Evolutionary conservation across 2,888 invertebrate genomes (phyloP), one percentile per base, ranked within the genome.

Genomic region (Zaprionus bogoriensis): DNA sequence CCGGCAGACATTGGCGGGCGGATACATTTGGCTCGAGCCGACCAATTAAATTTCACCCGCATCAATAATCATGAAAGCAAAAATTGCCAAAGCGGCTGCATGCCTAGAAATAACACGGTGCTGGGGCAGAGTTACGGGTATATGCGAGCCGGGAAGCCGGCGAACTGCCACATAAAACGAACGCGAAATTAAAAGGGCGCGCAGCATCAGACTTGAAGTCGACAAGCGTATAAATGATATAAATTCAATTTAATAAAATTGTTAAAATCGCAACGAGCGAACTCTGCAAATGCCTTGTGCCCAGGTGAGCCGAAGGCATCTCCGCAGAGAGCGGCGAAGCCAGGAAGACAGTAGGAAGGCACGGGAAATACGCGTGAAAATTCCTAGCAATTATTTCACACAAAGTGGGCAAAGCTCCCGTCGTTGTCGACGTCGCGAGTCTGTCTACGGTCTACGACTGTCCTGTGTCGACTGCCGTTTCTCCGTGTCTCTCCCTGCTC

Each of bases 191-290:
- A 86, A 82, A 85, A 65, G 77, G 75, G 47, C 44, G 60, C 36
- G 12, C 25, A 41, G 32, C 52, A 60, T 52, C 61, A 71, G 77
- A 84, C 79, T 77, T 67, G 73, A 72, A 78, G 74, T 78, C 87
- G 83, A 79, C 87, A 81, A 82, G 88, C 89, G 89, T 89, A 84
- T 86, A 89, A 88, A 89, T 89, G 89, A 87, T 83, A 89, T 88
- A 88, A 89, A 89, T 88, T 88, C 89, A 88, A 88, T 88, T 88
- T 88, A 88, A 89, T 89, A 88, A 89, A 88, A 89, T 89, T 89
- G 89, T 89, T 89, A 89, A 88, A 88, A 89, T 89, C 85, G 84
- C 84, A 84, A 67, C 73, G 82, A 73, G 76, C 80, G 73, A 82
- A 68, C 83, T 87, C 87, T 86, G 88, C 59, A 69, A 87, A 87